Percentiles rank a stretch among this genome's conserved stretches.
phyloP scores from a whole-genome alignment of 2,888 invertebrate species.

The Podabrus alpinus region DNA sequence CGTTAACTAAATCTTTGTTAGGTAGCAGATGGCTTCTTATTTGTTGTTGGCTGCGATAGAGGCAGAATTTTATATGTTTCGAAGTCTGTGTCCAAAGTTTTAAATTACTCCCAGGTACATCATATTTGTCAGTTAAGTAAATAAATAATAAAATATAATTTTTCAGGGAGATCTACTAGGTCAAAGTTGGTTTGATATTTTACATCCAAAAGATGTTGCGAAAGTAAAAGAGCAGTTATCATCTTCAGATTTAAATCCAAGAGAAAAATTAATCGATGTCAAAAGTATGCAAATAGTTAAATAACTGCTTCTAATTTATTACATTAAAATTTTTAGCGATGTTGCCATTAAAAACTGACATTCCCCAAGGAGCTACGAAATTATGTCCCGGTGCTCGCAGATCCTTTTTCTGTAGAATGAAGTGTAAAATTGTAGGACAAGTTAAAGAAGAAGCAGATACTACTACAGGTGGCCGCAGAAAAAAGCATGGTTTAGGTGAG shows the following conservation, averaged over 20 bases:
- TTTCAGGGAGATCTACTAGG: slow-evolving; percentile 81
- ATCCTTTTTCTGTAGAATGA: slow-evolving; percentile 94
- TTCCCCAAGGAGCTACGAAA: slow-evolving; percentile 73
- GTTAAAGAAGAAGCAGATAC: slow-evolving; percentile 77
- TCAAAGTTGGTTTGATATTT: slow-evolving; percentile 91
- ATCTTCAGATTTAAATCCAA: slow-evolving; percentile 84
- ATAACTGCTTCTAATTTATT: background rate
- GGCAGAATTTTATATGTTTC: slow-evolving; percentile 90
- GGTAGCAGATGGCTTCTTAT: slow-evolving; percentile 88
- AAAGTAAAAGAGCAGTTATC: slow-evolving; percentile 95
- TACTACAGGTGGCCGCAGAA: slow-evolving; percentile 66
- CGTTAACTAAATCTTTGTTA: slow-evolving; percentile 49
- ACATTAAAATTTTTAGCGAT: slow-evolving; percentile 68
- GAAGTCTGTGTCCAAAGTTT: slow-evolving; percentile 79
- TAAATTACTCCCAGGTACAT: slow-evolving; percentile 80
- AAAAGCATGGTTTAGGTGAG: slow-evolving; percentile 62
- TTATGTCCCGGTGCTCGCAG: slow-evolving; percentile 87
- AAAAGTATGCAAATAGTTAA: slow-evolving; percentile 72
- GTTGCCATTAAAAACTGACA: slow-evolving; percentile 86
- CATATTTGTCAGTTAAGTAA: background rate
- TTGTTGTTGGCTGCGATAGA: slow-evolving; percentile 91
- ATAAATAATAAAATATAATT: background rate
- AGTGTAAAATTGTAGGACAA: slow-evolving; percentile 67
- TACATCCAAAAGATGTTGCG: slow-evolving; percentile 92
- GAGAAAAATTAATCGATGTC: slow-evolving; percentile 88